Evolutionary conservation across 35 echinoderm and acorn worm species (phyloP), one percentile per base, ranked within the genome.

Genomic region (Anneissia japonica): DNA sequence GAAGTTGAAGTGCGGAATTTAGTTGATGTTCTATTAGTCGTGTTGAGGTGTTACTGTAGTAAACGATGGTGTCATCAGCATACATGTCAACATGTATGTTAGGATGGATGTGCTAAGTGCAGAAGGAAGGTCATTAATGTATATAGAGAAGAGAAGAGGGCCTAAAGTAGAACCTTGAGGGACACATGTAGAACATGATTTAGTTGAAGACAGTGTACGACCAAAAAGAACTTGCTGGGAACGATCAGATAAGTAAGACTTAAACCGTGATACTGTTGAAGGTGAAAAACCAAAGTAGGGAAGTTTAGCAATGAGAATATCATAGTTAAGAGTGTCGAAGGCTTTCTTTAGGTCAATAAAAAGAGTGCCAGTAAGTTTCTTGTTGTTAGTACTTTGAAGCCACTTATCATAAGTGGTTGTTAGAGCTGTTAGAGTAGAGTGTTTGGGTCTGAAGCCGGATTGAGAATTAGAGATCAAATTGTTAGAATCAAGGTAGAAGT

Each of bases 281-380:
- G 10, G 10, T 11, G 1, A 16, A 9, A 64, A 19, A 16, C 51
- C 51, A 64, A 64, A 11, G 19, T 9, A 16, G 5, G 10, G 21
- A 19, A 64, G 26, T 23, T 64, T 64, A 9, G 10, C 19, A 31
- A 72, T 0, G 31, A 89, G 43, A 19, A 89, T 19, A 37, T 75
- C 56, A 30, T 83, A 80, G 31, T 74, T 72, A 10, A 89, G 79
- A 13, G 79, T 82, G 43, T 89, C 87, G 39, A 89, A 89, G 26
- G 79, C 87, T 76, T 89, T 89, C 31, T 82, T 89, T 4, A 89
- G 64, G 72, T 89, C 79, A 73, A 83, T 64, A 82, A 78, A 89
- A 55, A n/a, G n/a, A n/a, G n/a, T n/a, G n/a, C n/a, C n/a, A n/a
- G n/a, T 83, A 3, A 83, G 0, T 4, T n/a, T n/a, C 30, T 80